Percentiles rank a stretch among this genome's conserved stretches.
phyloP scores from a whole-genome alignment of 2,113 vertebrate species.

The Vombatus ursinus region DNA sequence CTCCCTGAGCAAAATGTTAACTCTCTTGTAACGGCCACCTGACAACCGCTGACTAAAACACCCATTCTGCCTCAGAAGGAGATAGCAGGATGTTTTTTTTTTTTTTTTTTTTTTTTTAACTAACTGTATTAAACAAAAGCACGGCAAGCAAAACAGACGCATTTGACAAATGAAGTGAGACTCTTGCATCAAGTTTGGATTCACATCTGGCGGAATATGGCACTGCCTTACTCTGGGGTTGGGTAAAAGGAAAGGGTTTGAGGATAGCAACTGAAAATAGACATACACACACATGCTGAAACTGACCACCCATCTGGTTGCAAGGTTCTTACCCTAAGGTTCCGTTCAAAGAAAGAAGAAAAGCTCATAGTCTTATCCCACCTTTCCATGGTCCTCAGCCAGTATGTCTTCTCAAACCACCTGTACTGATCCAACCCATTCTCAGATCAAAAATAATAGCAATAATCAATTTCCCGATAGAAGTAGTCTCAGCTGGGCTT shows the following conservation, averaged over 20 bases:
- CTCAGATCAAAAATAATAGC: conserved; percentile 60
- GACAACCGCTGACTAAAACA: conserved; percentile 69
- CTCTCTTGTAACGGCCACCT: conserved; percentile 67
- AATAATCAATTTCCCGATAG: conserved; percentile 70
- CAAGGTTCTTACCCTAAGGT: conserved; percentile 68
- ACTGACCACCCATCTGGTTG: conserved; percentile 59
- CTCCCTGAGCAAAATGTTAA: conserved; percentile 68
- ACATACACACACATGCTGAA: conserved; percentile 39
- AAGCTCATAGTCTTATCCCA: conserved; percentile 75
- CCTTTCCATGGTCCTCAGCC: conserved; percentile 85
- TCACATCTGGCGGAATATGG: conserved; percentile 77
- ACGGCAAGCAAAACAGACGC: conserved; percentile 62
- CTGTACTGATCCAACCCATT: conserved; percentile 87
- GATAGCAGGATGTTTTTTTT: conserved; percentile 63
- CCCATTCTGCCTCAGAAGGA: conserved; percentile 55
- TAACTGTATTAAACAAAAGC: conserved; percentile 81
- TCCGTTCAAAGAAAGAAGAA: conserved; percentile 48
- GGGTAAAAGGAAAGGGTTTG: conserved; percentile 52
- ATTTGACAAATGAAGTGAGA: conserved; percentile 66
- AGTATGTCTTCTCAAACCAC: conserved; percentile 84
- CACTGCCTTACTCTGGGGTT: conserved; percentile 55
- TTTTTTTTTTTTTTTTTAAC: too few relatives aligned
- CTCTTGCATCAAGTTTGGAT: conserved; percentile 80
- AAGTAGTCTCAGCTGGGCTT: conserved; percentile 79
- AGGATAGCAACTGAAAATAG: conserved; percentile 61